Evolutionary conservation across 2,113 vertebrate species (phyloP), one percentile per base, ranked within the genome.

Genomic region (Gallinago paraguaiae): DNA sequence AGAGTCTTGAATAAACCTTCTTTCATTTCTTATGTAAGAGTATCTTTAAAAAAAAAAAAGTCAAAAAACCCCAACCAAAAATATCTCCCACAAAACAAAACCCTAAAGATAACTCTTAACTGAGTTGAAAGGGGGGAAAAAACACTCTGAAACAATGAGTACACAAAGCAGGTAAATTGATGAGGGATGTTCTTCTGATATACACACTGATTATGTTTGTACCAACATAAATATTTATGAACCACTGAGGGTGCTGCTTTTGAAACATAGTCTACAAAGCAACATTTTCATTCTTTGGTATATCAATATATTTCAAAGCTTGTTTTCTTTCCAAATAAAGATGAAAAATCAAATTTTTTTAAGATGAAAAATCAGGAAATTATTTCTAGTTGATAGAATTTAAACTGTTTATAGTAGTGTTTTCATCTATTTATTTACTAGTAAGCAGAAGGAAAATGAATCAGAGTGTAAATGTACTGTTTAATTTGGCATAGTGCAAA

Each of bases 281-380:
- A 54, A 12, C 28, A 63, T 23, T 65, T 87, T 69, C 3, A 0
- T 89, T 65, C 59, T 54, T 37, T 77, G 28, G 5, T 61, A 33
- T 67, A 69, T 41, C 25, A 27, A 8, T 64, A 10, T 54, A 46
- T 69, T 91, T 90, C 56, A 76, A 48, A 77, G 11, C 13, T 70
- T 31, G 12, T 65, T 81, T 88, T 88, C 17, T 51, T 93, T 59
- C 13, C 22, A 87, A 76, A 91, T 96, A 51, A 43, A 51, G 60
- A 65, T 56, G 54, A 50, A 59, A 78, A 45, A 5, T 53, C 20
- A 86, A 35, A 20, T 61, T 85, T 70, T 60, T 84, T 15, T n/a
- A 22, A 72, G 50, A 41, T 37, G 15, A 92, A 93, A 75, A 76
- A 41, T 39, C 10, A 45, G 22, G 31, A 69, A 57, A 35, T 91